Evolutionary conservation across 2,113 vertebrate species (phyloP).

Genomic region (Stegastes partitus): DNA sequence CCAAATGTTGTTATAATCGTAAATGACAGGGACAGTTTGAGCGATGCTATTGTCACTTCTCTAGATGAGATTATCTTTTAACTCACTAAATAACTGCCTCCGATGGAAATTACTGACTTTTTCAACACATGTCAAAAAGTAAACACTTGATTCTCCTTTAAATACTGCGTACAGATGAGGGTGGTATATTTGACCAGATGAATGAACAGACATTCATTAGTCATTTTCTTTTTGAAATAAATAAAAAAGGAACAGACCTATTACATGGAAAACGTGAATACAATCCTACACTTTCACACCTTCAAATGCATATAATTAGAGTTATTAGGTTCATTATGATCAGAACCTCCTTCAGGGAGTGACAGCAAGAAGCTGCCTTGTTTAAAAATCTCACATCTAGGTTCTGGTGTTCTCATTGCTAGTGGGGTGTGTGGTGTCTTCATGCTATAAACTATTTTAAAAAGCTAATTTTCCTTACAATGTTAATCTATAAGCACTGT

Average conservation of each 20-base stretch:
- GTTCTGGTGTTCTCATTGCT: not conserved
- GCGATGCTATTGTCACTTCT: not conserved
- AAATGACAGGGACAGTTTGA: slow-evolving; percentile 10
- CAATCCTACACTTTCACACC: not conserved
- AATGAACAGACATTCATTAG: not conserved
- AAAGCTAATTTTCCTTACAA: not conserved
- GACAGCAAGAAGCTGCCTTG: no score
- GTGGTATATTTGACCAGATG: not conserved
- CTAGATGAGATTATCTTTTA: no score
- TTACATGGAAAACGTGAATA: not conserved
- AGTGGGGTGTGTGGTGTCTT: not conserved
- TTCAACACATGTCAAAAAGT: no score
- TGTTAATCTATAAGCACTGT: no score
- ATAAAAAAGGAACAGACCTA: not conserved
- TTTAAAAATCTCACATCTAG: not conserved
- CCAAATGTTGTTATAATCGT: slow-evolving; percentile 33
- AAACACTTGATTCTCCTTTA: no score
- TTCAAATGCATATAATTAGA: not conserved
- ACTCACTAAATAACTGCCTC: no score
- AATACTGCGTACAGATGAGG: no score
- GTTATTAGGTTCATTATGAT: no score
- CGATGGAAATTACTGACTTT: no score
- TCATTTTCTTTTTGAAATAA: not conserved
- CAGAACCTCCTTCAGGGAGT: no score
- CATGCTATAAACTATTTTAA: not conserved